Conservation (phyloP, 2,113 vertebrate species). For the Mustelus asterias region DNA sequence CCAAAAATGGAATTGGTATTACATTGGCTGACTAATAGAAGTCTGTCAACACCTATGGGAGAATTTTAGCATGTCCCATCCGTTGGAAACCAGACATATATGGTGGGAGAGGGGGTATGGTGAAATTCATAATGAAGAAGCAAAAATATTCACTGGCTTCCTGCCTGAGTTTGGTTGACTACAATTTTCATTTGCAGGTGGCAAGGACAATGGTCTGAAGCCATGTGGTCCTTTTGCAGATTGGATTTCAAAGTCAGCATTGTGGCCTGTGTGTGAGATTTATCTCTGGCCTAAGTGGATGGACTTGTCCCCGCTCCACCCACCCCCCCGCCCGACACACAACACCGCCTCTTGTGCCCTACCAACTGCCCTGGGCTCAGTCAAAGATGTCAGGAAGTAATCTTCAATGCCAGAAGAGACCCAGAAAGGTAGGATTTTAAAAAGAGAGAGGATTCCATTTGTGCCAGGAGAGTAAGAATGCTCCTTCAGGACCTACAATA, state of each 20-base stretch:
- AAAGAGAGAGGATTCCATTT: background rate
- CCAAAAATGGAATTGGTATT: background rate
- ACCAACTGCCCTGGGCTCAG: too few species aligned
- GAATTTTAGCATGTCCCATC: background rate
- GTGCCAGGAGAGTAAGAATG: background rate
- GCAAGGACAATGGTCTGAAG: background rate
- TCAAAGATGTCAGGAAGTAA: background rate
- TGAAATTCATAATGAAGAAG: background rate
- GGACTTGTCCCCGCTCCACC: background rate
- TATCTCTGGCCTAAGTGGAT: background rate
- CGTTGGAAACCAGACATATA: background rate
- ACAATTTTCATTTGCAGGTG: background rate
- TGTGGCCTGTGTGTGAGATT: background rate
- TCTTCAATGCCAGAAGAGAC: background rate
- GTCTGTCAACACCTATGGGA: too few species aligned
- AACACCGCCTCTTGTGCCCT: too few species aligned
- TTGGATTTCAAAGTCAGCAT: background rate
- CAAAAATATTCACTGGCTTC: background rate
- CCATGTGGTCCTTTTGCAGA: background rate
- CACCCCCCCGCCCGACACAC: too few species aligned
- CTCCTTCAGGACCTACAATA: background rate
- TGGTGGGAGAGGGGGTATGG: background rate
- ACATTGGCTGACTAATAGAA: background rate
- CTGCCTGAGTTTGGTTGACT: background rate
- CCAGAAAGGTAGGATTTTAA: background rate